Percentiles rank a stretch among this genome's conserved stretches.
phyloP scores from a whole-genome alignment of 1,140 invertebrate species.

The Drosophila sproati region DNA sequence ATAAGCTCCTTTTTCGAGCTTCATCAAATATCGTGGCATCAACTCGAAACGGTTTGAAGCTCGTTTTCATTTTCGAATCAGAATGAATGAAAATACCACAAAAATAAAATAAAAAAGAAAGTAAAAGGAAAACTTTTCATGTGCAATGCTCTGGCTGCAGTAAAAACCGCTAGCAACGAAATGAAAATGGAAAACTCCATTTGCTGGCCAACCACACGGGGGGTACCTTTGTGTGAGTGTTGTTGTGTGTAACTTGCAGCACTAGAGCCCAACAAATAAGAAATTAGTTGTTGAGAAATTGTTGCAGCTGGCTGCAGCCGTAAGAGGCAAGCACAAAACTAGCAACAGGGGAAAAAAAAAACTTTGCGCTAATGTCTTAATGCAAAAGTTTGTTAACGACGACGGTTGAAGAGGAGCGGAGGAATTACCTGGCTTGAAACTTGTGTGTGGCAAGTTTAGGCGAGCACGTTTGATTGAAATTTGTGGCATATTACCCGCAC shows the following conservation, averaged over 20 bases:
- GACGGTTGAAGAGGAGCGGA: not conserved
- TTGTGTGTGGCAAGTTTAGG: conserved; percentile 69
- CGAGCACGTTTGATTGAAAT: conserved; percentile 81
- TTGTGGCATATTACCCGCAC: conserved; percentile 73
- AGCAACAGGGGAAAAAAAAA: conserved; percentile 62
- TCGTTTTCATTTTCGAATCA: conserved; percentile 55
- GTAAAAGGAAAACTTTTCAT: conserved; percentile 66
- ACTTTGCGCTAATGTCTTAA: conserved; percentile 81
- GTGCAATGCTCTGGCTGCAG: conserved; percentile 67
- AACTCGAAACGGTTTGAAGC: conserved; percentile 50
- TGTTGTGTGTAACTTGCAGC: conserved; percentile 38
- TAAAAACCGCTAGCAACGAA: conserved; percentile 52
- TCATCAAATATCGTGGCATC: conserved; percentile 66
- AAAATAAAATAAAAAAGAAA: not conserved
- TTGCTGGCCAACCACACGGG: conserved; percentile 39
- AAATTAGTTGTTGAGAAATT: conserved; percentile 79
- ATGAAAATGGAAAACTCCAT: conserved; percentile 78
- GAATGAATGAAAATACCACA: conserved; percentile 67
- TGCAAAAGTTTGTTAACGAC: conserved; percentile 79
- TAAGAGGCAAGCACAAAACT: conserved; percentile 46
- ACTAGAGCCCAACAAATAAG: conserved; percentile 77
- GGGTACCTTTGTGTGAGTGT: not conserved
- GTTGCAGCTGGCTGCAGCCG: conserved; percentile 74
- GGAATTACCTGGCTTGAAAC: conserved; percentile 57
- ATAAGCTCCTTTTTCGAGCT: conserved; percentile 22